phyloP scores from a whole-genome alignment of 2,888 invertebrate species.

The Papilio demoleus region DNA sequence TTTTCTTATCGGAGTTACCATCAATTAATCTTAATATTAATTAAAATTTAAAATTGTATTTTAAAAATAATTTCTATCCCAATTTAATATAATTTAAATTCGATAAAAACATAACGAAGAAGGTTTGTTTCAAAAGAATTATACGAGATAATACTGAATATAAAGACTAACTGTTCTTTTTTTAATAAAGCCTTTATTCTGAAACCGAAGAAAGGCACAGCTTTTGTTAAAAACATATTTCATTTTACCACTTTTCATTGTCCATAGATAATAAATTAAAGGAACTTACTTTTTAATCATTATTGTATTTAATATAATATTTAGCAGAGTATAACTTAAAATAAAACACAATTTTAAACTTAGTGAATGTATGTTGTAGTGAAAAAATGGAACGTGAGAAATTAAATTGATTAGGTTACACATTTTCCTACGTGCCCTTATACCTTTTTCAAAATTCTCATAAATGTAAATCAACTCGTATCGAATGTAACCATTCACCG shows the following conservation, averaged over 20 bases:
- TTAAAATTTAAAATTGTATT: too few relatives aligned
- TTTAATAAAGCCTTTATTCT: constrained; percentile 30
- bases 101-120: too few relatives aligned
- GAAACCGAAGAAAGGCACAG: constrained; percentile 25
- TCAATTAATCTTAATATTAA: too few relatives aligned
- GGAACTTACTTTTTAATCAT: neutral
- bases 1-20: too few relatives aligned
- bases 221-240: constrained; percentile 22
- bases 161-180: constrained; percentile 31
- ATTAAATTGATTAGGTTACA: constrained; percentile 8
- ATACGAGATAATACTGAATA: constrained; percentile 27
- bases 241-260: constrained; percentile 7
- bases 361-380: too few relatives aligned
- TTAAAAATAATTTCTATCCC: too few relatives aligned
- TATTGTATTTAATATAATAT: neutral
- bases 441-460: constrained; percentile 21
- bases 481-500: constrained; percentile 26
- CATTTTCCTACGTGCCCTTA: neutral
- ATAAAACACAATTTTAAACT: too few relatives aligned
- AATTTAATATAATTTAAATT: too few relatives aligned
- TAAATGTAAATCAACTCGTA: constrained; percentile 22
- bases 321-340: too few relatives aligned
- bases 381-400: too few relatives aligned
- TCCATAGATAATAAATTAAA: constrained; percentile 1
- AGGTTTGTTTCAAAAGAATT: constrained; percentile 26